Evolutionary conservation across 2,113 vertebrate species (phyloP).

Genomic region (Calyptommatus sinebrachiatus): DNA sequence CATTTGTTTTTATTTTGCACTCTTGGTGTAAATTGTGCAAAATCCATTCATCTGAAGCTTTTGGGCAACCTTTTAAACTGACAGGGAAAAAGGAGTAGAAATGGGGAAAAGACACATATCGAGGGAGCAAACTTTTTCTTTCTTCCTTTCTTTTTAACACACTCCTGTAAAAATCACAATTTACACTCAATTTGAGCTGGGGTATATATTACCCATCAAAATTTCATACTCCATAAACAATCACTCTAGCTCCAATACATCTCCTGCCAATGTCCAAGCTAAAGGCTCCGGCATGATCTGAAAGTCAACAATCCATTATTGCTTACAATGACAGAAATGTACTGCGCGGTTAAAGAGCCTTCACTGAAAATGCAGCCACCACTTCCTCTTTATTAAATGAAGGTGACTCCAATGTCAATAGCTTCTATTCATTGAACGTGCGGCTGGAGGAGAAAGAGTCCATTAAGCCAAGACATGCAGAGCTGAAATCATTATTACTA

Average conservation of each 20-base stretch:
- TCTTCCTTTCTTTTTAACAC: neutral
- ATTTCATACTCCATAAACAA: conserved; percentile 26
- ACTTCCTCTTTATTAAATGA: conserved; percentile 23
- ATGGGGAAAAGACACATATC: neutral
- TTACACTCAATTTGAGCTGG: neutral
- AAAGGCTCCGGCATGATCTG: neutral
- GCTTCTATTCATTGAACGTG: neutral
- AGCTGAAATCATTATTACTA: conserved; percentile 8
- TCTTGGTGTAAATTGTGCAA: conserved; percentile 7
- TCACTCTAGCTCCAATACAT: conserved; percentile 7
- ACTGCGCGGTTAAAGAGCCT: neutral
- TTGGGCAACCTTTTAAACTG: conserved; percentile 24
- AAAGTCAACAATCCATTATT: conserved; percentile 18
- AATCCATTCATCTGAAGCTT: conserved; percentile 26
- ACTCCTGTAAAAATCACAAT: conserved; percentile 6
- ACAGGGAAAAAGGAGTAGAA: neutral
- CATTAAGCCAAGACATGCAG: neutral
- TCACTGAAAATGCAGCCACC: neutral
- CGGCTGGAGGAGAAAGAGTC: neutral
- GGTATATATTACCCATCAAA: conserved; percentile 24
- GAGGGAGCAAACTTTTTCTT: neutral
- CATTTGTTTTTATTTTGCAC: conserved; percentile 21
- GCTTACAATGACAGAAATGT: neutral
- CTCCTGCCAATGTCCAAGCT: conserved; percentile 1
- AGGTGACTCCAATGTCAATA: conserved; percentile 14